phyloP scores from a whole-genome alignment of 2,888 invertebrate species.

The Micoletzkya japonica region DNA sequence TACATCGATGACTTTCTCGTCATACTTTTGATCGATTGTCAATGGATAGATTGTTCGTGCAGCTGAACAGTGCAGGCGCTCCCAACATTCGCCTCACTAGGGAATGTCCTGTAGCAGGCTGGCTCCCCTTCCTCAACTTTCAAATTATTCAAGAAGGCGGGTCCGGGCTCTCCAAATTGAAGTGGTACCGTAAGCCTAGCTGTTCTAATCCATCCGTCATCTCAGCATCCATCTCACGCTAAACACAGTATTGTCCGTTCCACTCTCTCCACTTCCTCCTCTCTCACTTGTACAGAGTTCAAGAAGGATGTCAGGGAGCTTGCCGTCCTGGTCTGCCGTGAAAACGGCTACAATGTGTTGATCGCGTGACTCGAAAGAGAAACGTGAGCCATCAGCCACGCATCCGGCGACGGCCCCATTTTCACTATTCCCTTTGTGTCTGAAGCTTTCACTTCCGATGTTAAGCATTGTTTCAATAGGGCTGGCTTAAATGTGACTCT shows the following conservation, averaged over 20 bases:
- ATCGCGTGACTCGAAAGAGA: background rate
- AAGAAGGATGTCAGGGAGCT: background rate
- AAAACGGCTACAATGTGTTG: background rate
- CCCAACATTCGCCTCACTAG: constrained; percentile 5
- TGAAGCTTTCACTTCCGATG: background rate
- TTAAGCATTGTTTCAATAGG: background rate
- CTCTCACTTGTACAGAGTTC: background rate
- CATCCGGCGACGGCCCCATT: background rate
- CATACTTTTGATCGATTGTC: background rate
- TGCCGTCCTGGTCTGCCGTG: background rate
- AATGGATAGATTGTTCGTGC: background rate
- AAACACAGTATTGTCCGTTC: background rate
- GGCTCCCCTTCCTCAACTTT: constrained; percentile 22
- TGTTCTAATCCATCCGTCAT: background rate
- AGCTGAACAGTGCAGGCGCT: background rate
- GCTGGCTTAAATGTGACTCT: background rate
- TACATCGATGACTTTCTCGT: constrained; percentile 19
- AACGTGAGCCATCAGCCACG: background rate
- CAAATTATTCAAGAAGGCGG: background rate
- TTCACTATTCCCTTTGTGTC: background rate
- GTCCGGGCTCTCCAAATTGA: background rate
- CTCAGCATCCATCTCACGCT: background rate
- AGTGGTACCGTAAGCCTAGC: constrained; percentile 18
- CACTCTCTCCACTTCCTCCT: constrained; percentile 7
- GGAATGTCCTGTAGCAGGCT: background rate